Evolutionary conservation across 2,888 invertebrate genomes (phyloP), one percentile per base, ranked within the genome.

Genomic region (Clivina fossor): DNA sequence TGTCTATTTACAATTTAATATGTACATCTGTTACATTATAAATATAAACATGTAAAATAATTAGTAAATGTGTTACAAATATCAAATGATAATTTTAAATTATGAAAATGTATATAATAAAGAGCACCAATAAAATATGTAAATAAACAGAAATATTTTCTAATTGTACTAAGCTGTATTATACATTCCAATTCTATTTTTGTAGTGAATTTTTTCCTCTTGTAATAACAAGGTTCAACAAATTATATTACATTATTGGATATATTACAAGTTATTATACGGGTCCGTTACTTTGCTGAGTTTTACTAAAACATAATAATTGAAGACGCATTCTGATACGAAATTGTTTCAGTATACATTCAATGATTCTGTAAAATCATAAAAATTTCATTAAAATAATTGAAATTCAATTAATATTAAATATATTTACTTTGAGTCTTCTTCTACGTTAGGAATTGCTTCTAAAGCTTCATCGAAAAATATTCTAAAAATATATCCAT

Each of bases 391-490:
- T n/a, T n/a, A n/a, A n/a, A n/a, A n/a, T n/a, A n/a, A n/a, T n/a
- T n/a, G n/a, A n/a, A n/a, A n/a, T n/a, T n/a, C n/a, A n/a, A n/a
- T n/a, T n/a, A 46, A 28, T 16, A 18, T 26, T 18, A 48, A 1
- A 30, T 33, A 44, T 50, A 57, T 62, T 61, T 64, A 68, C 60
- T 66, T 66, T 49, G 62, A 57, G 58, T 72, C 81, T 64, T 78
- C 69, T 64, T 81, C 80, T 8, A 90, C 72, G 1, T 80, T 80
- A 19, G 90, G 89, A 61, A 90, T 81, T 3, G 85, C 83, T 58
- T 88, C 87, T 55, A 92, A 72, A 1, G 93, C 93, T 74, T 93
- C 93, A 63, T 81, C 81, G 61, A 92, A 86, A 68, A 90, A 87
- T 65, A 82, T 83, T 65, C 87, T 88, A 69, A 33, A 26, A 43